Evolutionary conservation across 2,797 vertebrate genomes (phyloP).

Genomic region (Cottoperca gobio): DNA sequence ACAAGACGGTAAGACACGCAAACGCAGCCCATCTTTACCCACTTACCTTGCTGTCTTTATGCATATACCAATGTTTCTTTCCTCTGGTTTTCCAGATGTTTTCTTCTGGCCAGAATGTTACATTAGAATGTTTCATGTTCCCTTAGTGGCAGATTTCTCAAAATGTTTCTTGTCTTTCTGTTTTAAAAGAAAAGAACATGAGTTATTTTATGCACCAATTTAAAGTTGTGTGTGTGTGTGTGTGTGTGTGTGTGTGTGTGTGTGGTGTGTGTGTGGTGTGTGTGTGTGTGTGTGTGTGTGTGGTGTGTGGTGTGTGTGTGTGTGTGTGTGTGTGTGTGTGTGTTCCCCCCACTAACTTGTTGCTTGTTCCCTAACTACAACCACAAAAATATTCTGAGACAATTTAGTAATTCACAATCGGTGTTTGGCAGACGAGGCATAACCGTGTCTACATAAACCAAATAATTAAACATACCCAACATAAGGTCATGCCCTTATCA

Average conservation of each 20-base stretch:
- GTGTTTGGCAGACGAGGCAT: background rate
- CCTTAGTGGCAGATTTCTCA: background rate
- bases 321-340: too few relatives aligned
- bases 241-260: too few relatives aligned
- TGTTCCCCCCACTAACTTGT: too few relatives aligned
- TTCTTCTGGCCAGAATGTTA: background rate
- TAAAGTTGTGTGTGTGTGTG: too few relatives aligned
- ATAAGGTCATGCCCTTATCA: background rate
- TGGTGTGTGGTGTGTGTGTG: too few relatives aligned
- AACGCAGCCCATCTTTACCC: background rate
- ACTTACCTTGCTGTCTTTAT: background rate
- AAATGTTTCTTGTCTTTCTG: background rate
- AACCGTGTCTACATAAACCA: background rate
- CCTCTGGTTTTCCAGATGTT: background rate
- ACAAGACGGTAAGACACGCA: slow-evolving; percentile 80
- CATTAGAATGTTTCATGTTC: background rate
- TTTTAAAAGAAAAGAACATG: background rate
- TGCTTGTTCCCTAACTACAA: too few relatives aligned
- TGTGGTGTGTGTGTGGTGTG: too few relatives aligned
- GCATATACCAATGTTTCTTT: background rate
- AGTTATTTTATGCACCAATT: background rate
- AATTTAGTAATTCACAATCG: background rate
- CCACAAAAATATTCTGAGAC: background rate
- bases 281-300: too few relatives aligned
- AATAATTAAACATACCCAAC: too few relatives aligned